Evolutionary conservation across 2,113 vertebrate species (phyloP).

Genomic region (Albula goreensis): DNA sequence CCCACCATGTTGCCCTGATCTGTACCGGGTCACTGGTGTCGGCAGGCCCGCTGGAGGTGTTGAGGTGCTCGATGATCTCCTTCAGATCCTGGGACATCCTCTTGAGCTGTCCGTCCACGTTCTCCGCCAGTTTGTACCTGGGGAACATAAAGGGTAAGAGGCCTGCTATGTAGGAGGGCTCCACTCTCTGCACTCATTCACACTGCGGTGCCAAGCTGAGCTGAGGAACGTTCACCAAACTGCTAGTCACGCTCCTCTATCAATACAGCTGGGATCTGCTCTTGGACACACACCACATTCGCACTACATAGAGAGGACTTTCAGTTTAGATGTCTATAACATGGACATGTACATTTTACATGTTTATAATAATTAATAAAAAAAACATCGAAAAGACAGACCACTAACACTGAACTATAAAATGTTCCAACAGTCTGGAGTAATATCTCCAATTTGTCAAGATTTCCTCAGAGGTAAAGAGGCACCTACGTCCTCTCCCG

Average conservation of each 20-base stretch:
- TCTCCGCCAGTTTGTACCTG: slow-evolving; percentile 87
- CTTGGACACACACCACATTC: not conserved
- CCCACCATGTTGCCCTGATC: not conserved
- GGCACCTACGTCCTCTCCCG: slow-evolving; percentile 82
- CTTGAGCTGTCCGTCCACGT: slow-evolving; percentile 86
- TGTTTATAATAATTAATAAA: no score
- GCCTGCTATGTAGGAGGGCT: no score
- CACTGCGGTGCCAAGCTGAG: no score
- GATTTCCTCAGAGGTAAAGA: not conserved
- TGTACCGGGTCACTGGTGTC: slow-evolving; percentile 79
- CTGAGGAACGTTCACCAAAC: no score
- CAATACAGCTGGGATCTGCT: not conserved
- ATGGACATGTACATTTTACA: no score
- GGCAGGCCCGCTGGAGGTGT: slow-evolving; percentile 75
- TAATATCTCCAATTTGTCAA: not conserved
- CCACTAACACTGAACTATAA: no score
- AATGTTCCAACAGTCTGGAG: not conserved
- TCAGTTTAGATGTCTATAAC: not conserved
- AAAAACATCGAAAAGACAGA: no score
- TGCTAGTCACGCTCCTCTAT: no score
- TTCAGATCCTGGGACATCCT: slow-evolving; percentile 90
- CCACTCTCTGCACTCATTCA: no score
- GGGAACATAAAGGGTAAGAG: no score
- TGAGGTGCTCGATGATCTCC: slow-evolving; percentile 85
- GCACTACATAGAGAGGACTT: not conserved